These are phyloP conservation scores for Apistogramma diplotaenia DNA, from an alignment of 2,113 vertebrate genomes.

Conservation along the genomic window DNA sequence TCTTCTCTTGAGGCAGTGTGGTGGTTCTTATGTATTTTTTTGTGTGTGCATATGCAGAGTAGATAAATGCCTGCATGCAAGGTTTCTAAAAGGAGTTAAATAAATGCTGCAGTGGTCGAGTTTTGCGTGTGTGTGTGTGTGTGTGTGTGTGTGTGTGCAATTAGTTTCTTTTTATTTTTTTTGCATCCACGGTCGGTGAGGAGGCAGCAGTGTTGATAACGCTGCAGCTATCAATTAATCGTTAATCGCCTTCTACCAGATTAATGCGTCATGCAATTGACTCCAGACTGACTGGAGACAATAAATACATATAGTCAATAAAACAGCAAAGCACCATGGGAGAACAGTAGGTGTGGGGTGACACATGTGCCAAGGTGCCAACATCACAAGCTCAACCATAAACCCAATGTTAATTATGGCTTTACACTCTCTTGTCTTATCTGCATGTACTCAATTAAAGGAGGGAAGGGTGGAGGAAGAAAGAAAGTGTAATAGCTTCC, in stretches of 20 bases:
- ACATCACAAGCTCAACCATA: slow-evolving; percentile 23
- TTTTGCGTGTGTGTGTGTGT: background rate
- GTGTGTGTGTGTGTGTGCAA: background rate
- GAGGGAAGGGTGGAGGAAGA: background rate
- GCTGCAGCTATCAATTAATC: slow-evolving; percentile 74
- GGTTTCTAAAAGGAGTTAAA: slow-evolving; percentile 37
- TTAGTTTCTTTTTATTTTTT: background rate
- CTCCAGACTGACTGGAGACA: slow-evolving; percentile 83
- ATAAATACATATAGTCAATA: slow-evolving; percentile 82
- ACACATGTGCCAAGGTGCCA: slow-evolving; percentile 22
- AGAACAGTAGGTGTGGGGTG: slow-evolving; percentile 5
- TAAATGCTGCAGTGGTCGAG: slow-evolving; percentile 54
- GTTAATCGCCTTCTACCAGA: slow-evolving; percentile 76
- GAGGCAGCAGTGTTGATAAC: slow-evolving; percentile 55
- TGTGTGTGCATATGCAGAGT: background rate
- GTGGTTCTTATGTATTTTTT: background rate
- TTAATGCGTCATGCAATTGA: slow-evolving; percentile 75
- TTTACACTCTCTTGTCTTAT: slow-evolving; percentile 52
- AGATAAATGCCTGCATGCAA: slow-evolving; percentile 11
- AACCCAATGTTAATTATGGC: slow-evolving; percentile 10
- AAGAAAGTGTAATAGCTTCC: background rate
- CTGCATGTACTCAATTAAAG: slow-evolving; percentile 45
- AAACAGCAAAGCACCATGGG: slow-evolving; percentile 67
- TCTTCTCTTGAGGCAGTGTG: slow-evolving; percentile 1
- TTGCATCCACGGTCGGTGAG: background rate